Conservation (phyloP, 2,888 invertebrate genomes). For the Uloborus plumipes region DNA sequence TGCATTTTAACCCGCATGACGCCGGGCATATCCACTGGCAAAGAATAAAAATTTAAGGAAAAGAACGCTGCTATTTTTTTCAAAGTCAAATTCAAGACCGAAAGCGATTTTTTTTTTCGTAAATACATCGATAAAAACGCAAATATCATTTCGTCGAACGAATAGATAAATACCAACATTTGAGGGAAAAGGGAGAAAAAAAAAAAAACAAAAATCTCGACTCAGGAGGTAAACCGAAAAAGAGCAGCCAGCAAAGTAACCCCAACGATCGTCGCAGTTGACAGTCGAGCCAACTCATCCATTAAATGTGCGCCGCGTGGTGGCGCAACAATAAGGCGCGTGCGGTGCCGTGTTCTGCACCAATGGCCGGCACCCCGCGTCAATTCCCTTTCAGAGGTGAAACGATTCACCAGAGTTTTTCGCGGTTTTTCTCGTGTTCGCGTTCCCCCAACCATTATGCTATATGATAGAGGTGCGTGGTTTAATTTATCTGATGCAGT, state of each 20-base stretch:
- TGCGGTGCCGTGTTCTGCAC: slow-evolving; percentile 33
- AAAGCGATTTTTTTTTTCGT: no score
- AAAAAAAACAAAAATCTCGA: no score
- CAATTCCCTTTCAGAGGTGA: slow-evolving; percentile 24
- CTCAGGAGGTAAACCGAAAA: slow-evolving; percentile 2
- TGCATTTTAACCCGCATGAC: no score
- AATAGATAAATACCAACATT: no score
- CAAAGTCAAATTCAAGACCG: no score
- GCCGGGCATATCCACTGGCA: no score
- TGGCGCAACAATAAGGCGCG: slow-evolving; percentile 34
- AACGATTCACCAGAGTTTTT: slow-evolving; percentile 35
- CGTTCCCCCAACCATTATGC: slow-evolving; percentile 24
- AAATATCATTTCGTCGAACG: no score
- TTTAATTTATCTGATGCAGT: slow-evolving; percentile 63
- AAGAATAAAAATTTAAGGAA: no score
- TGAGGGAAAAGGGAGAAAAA: no score
- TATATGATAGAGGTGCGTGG: slow-evolving; percentile 39
- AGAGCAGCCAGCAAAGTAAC: slow-evolving; percentile 15
- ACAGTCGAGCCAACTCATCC: slow-evolving; percentile 61
- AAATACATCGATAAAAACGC: no score
- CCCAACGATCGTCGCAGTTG: slow-evolving; percentile 40
- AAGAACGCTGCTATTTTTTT: no score
- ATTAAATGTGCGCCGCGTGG: slow-evolving; percentile 58
- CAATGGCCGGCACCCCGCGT: slow-evolving; percentile 28
- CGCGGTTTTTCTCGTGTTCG: slow-evolving; percentile 8